Evolutionary conservation across 2,888 invertebrate species (phyloP), one percentile per base, ranked within the genome.

Genomic region (Clostera curtula): DNA sequence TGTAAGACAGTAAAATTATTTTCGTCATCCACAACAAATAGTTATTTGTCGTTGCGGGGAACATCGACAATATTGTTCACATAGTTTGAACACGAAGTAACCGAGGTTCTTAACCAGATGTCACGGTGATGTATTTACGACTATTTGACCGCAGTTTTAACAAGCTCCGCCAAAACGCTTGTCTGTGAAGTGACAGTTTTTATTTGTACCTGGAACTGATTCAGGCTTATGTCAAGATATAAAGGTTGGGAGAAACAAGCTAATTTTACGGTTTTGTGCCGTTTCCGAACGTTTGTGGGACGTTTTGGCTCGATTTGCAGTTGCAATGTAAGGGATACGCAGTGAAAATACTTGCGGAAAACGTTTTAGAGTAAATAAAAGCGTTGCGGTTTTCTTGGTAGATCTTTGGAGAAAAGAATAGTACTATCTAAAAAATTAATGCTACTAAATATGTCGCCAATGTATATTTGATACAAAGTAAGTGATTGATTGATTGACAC

Each of bases 101-200:
- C 9, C 14, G 14, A 15, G 15, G 14, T 23, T 15, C 10, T 9
- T 53, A 43, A 44, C 41, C 39, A 43, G 55, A 42, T 56, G 55
- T 53, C 63, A 61, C 48, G 48, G 53, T 65, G 61, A 67, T 61
- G 64, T 64, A 68, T 67, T 60, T 62, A 62, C 56, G 56, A 47
- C 57, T 57, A 64, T 58, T 57, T 56, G 49, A 48, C 38, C 42
- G 35, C 34, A 40, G 49, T 56, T 58, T 56, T 59, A 53, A 57
- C 58, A 62, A 60, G 43, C 53, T 45, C 42, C 49, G 51, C 47
- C 51, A 45, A 27, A 28, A 29, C 31, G 48, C 50, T 53, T 45
- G 56, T 55, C 56, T 40, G 44, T 49, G 50, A 55, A 47, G 52
- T 49, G 45, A 50, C 48, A 47, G 37, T 39, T 48, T 47, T 38